Conservation (phyloP, 2,888 invertebrate species). For the Ormyrus thymus region DNA sequence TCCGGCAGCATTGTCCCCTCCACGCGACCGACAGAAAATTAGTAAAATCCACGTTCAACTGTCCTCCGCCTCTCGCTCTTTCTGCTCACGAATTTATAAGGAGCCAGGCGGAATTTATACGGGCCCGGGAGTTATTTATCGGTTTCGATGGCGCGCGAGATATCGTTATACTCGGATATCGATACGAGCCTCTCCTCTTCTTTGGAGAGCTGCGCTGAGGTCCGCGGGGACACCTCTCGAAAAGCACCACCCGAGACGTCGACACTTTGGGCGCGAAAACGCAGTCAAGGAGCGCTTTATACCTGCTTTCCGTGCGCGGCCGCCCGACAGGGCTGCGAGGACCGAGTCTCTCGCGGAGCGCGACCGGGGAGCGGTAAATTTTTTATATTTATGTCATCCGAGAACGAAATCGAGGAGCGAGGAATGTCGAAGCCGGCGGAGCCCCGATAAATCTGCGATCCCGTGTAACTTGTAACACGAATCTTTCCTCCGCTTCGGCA, state of each 20-base stretch:
- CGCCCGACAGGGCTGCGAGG: constrained; percentile 19
- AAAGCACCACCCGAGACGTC: constrained; percentile 43
- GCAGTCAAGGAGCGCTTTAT: constrained; percentile 18
- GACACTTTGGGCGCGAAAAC: constrained; percentile 38
- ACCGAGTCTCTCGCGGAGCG: neutral
- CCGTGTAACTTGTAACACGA: constrained; percentile 46
- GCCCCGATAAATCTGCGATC: constrained; percentile 60
- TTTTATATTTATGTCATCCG: constrained; percentile 61
- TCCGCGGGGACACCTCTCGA: constrained; percentile 38
- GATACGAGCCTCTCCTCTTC: constrained; percentile 61
- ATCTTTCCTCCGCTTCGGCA: constrained; percentile 20
- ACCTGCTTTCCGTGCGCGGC: neutral
- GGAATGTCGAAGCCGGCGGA: constrained; percentile 60
- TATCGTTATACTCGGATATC: constrained; percentile 73
- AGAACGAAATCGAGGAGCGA: constrained; percentile 61
- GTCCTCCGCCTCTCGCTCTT: constrained; percentile 62
- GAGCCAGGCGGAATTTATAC: constrained; percentile 73
- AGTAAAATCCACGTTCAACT: constrained; percentile 73
- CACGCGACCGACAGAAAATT: constrained; percentile 71
- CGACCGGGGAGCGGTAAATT: constrained; percentile 58
- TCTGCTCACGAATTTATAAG: constrained; percentile 71
- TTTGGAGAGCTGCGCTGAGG: constrained; percentile 33
- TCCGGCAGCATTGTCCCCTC: constrained; percentile 48
- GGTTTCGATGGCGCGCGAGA: constrained; percentile 73
- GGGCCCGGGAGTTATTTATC: constrained; percentile 70